phyloP scores from a whole-genome alignment of 2,797 vertebrate species.

The Catharus ustulatus region DNA sequence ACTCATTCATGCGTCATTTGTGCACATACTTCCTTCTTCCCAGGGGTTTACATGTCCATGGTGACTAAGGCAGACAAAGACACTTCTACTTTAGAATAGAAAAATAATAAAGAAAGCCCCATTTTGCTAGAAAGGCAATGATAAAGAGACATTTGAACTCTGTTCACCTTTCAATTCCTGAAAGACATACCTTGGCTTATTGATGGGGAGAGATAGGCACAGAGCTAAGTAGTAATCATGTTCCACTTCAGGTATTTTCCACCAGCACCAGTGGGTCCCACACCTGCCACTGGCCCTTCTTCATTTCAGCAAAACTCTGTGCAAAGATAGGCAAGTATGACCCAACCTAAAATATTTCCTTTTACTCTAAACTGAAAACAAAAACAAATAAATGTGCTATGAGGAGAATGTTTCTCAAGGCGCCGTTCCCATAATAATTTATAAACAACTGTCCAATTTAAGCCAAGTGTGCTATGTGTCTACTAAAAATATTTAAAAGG shows the following conservation, averaged over 20 bases:
- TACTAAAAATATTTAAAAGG: slow-evolving; percentile 39
- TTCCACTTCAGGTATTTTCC: not conserved
- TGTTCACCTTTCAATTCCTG: not conserved
- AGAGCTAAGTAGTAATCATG: not conserved
- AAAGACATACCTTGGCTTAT: not conserved
- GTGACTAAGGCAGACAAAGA: not conserved
- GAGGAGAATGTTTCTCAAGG: slow-evolving; percentile 6
- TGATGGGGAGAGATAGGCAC: rapidly evolving
- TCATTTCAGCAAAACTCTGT: not conserved
- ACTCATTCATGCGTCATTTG: not conserved
- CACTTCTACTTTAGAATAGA: not conserved
- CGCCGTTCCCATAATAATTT: not conserved
- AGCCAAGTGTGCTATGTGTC: not conserved
- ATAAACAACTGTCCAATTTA: slow-evolving; percentile 18
- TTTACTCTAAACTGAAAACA: not conserved
- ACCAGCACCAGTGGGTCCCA: not conserved
- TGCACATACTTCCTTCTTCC: not conserved
- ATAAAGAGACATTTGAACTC: not conserved
- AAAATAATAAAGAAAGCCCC: not conserved
- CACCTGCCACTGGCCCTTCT: not conserved
- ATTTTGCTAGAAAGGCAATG: not conserved
- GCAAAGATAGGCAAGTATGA: not conserved
- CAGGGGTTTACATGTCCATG: not conserved
- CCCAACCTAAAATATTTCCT: not conserved
- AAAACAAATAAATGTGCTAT: not conserved